These are phyloP conservation scores for Periophthalmus modestus DNA, from an alignment of 2,113 vertebrate species.

Conservation along the genomic window DNA sequence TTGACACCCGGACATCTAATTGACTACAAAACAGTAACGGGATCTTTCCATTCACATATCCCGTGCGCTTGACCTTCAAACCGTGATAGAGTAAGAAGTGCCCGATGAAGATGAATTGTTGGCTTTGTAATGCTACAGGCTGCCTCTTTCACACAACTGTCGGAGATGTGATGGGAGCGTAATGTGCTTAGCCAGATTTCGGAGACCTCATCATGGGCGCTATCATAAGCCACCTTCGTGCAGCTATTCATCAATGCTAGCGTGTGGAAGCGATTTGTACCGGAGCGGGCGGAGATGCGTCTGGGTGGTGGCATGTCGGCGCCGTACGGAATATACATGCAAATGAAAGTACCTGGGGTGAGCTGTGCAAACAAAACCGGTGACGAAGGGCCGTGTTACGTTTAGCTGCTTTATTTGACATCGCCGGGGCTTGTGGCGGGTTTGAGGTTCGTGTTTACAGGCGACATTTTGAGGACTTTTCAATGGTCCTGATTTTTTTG, in stretches of 20 bases:
- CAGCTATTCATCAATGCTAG: constrained; percentile 46
- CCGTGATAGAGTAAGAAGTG: constrained; percentile 53
- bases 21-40: constrained; percentile 33
- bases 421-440: no score
- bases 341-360: neutral
- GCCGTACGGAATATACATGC: neutral
- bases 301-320: neutral
- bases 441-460: no score
- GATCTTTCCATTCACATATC: constrained; percentile 57
- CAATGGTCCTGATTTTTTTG: no score
- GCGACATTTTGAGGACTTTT: no score
- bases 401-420: neutral
- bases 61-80: constrained; percentile 59
- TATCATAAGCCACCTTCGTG: constrained; percentile 3
- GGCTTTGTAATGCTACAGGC: neutral
- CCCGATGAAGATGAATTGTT: constrained; percentile 58
- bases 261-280: constrained; percentile 27
- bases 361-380: neutral
- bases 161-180: constrained; percentile 44
- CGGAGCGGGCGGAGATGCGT: constrained; percentile 5
- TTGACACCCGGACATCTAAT: constrained; percentile 50
- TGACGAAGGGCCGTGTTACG: neutral
- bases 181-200: constrained; percentile 59
- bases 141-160: constrained; percentile 30
- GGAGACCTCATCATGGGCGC: constrained; percentile 27